phyloP scores from a whole-genome alignment of 2,113 vertebrate species.

The Pelodiscus sinensis region DNA sequence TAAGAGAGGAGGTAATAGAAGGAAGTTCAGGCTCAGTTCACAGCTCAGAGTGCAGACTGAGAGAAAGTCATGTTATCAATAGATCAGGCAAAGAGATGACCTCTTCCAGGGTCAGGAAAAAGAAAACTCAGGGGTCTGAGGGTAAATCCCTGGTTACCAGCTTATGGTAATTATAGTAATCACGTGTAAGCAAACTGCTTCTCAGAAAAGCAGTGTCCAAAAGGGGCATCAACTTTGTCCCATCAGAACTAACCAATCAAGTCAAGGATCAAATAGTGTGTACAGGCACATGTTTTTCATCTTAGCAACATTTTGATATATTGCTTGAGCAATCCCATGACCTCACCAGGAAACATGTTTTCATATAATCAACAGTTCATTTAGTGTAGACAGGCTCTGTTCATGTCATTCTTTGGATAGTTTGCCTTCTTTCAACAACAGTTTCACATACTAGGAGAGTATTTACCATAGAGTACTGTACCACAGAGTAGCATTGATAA shows the following conservation, averaged over 20 bases:
- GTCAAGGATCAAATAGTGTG: background rate
- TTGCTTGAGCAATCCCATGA: background rate
- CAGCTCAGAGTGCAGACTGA: background rate
- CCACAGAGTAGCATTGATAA: no score
- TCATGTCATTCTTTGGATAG: rapidly evolving
- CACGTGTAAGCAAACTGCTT: background rate
- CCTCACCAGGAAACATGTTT: rapidly evolving
- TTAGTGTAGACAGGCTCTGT: background rate
- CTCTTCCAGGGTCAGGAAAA: background rate
- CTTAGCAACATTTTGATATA: background rate
- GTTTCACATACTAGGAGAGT: background rate
- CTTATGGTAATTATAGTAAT: background rate
- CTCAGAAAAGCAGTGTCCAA: background rate
- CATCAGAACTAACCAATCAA: background rate
- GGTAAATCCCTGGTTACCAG: background rate
- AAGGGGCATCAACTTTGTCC: background rate
- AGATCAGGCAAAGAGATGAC: background rate
- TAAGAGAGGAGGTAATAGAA: background rate
- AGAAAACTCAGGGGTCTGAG: background rate
- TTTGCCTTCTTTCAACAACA: background rate
- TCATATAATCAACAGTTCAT: background rate
- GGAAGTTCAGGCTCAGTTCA: background rate
- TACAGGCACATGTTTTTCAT: rapidly evolving
- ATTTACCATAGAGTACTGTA: no score
- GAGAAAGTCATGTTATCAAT: background rate